phyloP scores from a whole-genome alignment of 2,888 invertebrate species.

The Branchellion lobata region DNA sequence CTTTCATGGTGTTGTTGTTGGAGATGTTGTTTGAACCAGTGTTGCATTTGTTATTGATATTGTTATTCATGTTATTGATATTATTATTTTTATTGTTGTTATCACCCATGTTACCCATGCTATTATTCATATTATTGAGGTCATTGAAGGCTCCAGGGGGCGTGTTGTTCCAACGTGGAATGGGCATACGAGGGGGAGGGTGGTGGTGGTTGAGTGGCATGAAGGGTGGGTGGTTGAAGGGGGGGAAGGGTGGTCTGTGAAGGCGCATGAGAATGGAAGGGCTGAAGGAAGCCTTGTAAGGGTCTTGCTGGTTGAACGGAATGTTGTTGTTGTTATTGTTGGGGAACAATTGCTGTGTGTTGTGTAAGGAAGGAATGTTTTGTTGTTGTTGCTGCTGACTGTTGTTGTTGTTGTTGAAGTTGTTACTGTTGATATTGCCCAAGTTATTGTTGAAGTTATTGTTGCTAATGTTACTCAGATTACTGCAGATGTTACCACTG shows the following conservation, averaged over 20 bases:
- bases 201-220: background rate
- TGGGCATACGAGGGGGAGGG: background rate
- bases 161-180: background rate
- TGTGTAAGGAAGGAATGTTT: too few relatives aligned
- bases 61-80: too few relatives aligned
- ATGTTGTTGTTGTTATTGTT: too few relatives aligned
- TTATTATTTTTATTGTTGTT: background rate
- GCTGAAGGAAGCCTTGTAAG: background rate
- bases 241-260: background rate
- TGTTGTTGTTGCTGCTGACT: too few relatives aligned
- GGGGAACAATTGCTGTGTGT: too few relatives aligned
- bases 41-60: too few relatives aligned
- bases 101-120: background rate
- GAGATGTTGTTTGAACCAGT: too few relatives aligned
- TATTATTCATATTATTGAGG: background rate
- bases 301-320: too few relatives aligned
- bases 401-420: background rate
- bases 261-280: background rate
- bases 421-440: background rate
- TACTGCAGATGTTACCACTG: too few relatives aligned
- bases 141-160: background rate
- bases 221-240: background rate
- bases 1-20: too few relatives aligned
- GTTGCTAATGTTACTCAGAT: background rate
- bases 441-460: background rate